Conservation (phyloP, 2,888 invertebrate species). For the Steinernema hermaphroditum region DNA sequence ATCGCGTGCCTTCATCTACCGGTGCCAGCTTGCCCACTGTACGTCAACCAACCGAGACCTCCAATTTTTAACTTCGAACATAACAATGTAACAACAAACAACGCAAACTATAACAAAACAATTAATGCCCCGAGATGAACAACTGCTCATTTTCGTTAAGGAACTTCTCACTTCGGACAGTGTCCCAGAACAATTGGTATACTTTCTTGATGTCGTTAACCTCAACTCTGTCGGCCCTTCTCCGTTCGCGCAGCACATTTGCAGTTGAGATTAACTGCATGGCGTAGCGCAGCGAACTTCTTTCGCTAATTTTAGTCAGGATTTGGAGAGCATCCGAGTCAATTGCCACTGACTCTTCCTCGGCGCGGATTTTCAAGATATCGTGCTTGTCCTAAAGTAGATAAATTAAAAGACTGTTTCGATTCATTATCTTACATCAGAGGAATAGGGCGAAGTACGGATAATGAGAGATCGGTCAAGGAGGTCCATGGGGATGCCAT, state of each 20-base stretch:
- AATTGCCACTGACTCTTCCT: constrained; percentile 96
- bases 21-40: no score
- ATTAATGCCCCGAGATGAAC: constrained; percentile 34
- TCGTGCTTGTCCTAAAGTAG: constrained; percentile 45
- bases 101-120: background rate
- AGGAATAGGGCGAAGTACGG: constrained; percentile 71
- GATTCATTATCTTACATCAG: constrained; percentile 31
- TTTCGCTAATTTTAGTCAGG: constrained; percentile 86
- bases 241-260: constrained; percentile 84
- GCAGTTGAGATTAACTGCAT: constrained; percentile 96
- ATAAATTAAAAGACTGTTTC: background rate
- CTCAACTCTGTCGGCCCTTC: constrained; percentile 75
- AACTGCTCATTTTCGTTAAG: constrained; percentile 36
- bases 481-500: constrained; percentile 94
- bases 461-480: constrained; percentile 75
- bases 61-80: no score
- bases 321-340: constrained; percentile 85
- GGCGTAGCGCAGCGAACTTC: constrained; percentile 85
- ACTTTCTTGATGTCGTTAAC: constrained; percentile 91
- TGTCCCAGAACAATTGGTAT: constrained; percentile 90
- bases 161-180: constrained; percentile 73
- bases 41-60: no score
- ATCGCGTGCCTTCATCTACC: no score
- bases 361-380: constrained; percentile 68
- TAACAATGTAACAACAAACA: constrained; percentile 20